Base-by-base conservation (phyloP, 92 coral and sea anemone species). In the Umimayanthus kanabou region DNA sequence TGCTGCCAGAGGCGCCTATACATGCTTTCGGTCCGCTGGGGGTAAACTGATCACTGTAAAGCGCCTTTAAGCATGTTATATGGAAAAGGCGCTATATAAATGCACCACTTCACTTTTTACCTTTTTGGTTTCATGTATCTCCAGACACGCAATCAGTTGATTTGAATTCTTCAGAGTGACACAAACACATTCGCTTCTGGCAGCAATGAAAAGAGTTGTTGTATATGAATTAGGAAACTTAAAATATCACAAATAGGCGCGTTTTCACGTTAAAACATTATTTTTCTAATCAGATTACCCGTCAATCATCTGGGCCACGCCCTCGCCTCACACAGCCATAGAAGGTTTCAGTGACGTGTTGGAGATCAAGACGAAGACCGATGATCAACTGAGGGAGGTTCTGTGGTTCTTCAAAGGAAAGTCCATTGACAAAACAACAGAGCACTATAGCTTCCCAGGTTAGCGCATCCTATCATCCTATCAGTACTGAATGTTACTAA, bases 361-460 rank as follows among this genome's bases (percentile, higher is more conserved):
- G 67, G 93, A 96, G 85, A 94, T 93, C 28, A 88, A 87, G 73
- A 89, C 93, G 16, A 83, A 66, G 10, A 93, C 90, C 73, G 96
- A 93, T 3, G 88, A 91, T 47, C 93, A 93, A 4, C 90, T 96
- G 2, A 73, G 64, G 40, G 88, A 91, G 15, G 88, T 96, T 66
- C 92, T 85, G 6, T 96, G 99, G 99, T 92, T 87, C 61, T 94
- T 90, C 89, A 88, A 96, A 53, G 97, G 88, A 18, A 93, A 93
- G 75, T 87, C 89, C 4, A 93, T 96, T 28, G 93, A 92, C 23
- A 87, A 83, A 61, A 81, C 72, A 4, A 91, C 94, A 2, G 93
- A 95, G 5, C 95, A 94, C 10, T 96, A 88, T 61, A 67, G 92
- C 16, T 93, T 96, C 77, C 98, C 98, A 88, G 98, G 98, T 96